Evolutionary conservation across 2,113 vertebrate genomes (phyloP).

Genomic region (Cichladusa arquata): DNA sequence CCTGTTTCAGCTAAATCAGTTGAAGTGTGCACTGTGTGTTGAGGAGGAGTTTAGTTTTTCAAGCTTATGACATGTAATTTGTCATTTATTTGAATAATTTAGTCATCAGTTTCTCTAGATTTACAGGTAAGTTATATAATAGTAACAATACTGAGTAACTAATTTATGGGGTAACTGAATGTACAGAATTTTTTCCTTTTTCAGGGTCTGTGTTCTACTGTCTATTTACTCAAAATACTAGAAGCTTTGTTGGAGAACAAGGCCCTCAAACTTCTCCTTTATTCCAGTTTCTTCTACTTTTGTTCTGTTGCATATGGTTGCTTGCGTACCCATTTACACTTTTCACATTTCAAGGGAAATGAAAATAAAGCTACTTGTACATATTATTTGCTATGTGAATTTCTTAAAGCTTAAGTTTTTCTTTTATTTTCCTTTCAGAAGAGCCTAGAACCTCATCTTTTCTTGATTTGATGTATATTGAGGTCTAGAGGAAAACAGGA

Average conservation of each 20-base stretch:
- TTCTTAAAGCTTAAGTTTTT: not conserved
- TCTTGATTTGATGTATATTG: not conserved
- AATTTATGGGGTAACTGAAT: not conserved
- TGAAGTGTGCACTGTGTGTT: not conserved
- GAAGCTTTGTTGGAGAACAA: not conserved
- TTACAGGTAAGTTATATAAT: not conserved
- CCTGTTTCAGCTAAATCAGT: not conserved
- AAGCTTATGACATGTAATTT: not conserved
- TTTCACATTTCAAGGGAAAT: not conserved
- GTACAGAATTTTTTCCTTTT: not conserved
- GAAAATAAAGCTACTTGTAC: not conserved
- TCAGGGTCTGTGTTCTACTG: not conserved
- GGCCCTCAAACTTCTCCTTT: not conserved
- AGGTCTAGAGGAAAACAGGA: not conserved
- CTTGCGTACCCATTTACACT: not conserved
- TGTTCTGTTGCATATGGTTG: rapidly evolving
- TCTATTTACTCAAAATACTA: not conserved
- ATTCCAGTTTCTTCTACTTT: not conserved
- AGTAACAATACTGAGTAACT: not conserved
- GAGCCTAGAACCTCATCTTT: not conserved
- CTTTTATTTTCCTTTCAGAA: not conserved
- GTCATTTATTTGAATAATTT: not conserved
- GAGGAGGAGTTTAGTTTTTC: not conserved
- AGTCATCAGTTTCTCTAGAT: not conserved
- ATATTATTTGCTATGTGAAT: not conserved